A percentile compares a stretch with the other conserved stretches of the same genome.
phyloP scores from a whole-genome alignment of 2,113 vertebrate species.

The Alces alces region DNA sequence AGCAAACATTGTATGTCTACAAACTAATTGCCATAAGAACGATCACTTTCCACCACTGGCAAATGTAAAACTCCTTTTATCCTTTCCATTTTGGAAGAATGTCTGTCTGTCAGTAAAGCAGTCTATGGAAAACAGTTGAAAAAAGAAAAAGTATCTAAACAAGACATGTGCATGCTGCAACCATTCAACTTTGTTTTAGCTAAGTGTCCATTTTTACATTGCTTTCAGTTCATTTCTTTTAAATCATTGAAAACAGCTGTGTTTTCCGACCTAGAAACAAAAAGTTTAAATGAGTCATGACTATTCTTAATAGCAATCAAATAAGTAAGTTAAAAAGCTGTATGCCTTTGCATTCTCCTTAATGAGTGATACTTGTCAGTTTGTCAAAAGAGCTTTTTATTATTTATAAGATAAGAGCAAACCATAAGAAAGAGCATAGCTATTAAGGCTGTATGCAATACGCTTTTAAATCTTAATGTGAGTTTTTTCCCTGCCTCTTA shows the following conservation, averaged over 20 bases:
- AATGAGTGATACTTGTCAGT: background rate
- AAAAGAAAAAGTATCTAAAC: conserved; percentile 2
- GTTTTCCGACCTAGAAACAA: conserved; percentile 46
- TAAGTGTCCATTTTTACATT: conserved; percentile 53
- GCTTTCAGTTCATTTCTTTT: conserved; percentile 59
- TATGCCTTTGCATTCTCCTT: background rate
- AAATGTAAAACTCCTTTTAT: conserved; percentile 35
- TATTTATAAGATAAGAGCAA: conserved; percentile 17
- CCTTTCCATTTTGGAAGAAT: conserved; percentile 47
- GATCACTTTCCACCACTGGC: conserved; percentile 7
- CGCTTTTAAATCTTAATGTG: background rate
- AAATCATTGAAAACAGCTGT: conserved; percentile 50
- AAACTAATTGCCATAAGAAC: conserved; percentile 24
- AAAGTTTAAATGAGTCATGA: background rate
- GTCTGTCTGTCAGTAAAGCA: conserved; percentile 58
- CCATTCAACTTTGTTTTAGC: conserved; percentile 56
- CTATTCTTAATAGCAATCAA: background rate
- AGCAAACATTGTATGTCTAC: conserved; percentile 4
- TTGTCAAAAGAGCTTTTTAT: background rate
- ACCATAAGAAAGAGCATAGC: background rate
- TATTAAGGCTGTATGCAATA: background rate
- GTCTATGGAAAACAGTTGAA: conserved; percentile 46
- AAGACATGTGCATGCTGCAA: background rate
- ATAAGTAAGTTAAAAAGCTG: conserved; percentile 1
- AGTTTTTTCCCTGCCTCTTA: background rate